Percentiles rank a stretch among this genome's conserved stretches.
Evolutionary conservation across 2,797 vertebrate species (phyloP).

Genomic region (Bradypus variegatus): DNA sequence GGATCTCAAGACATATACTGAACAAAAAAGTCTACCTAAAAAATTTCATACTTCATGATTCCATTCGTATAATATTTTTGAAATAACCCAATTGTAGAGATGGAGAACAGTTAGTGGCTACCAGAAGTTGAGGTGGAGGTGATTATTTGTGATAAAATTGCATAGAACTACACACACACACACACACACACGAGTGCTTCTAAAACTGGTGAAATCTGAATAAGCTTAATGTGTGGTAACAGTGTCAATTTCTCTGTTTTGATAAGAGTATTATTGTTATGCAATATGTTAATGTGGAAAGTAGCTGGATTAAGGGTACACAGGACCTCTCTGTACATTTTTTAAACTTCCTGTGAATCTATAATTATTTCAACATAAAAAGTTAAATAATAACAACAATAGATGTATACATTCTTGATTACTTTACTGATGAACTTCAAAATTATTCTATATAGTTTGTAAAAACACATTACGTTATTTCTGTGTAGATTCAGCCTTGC

Average conservation of each 20-base stretch:
- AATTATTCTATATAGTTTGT: neutral
- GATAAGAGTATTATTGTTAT: too few species aligned
- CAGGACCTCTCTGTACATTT: neutral
- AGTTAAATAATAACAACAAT: neutral
- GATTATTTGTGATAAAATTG: too few species aligned
- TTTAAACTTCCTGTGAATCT: neutral
- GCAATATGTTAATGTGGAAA: neutral
- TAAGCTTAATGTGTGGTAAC: neutral
- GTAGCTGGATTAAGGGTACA: neutral
- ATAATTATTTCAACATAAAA: neutral
- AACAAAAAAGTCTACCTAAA: neutral
- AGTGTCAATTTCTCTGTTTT: neutral
- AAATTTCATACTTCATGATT: too few species aligned
- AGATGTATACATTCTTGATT: neutral
- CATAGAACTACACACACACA: too few species aligned
- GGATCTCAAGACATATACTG: neutral
- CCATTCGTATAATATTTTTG: too few species aligned
- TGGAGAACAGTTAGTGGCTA: too few species aligned
- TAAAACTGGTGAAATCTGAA: too few species aligned
- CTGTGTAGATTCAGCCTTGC: neutral
- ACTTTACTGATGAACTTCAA: neutral
- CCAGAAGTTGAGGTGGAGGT: too few species aligned
- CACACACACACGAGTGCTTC: too few species aligned
- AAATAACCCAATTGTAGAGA: too few species aligned
- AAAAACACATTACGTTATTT: neutral